Evolutionary conservation across 2,888 invertebrate species (phyloP).

Genomic region (Noctuana brunneofusca): DNA sequence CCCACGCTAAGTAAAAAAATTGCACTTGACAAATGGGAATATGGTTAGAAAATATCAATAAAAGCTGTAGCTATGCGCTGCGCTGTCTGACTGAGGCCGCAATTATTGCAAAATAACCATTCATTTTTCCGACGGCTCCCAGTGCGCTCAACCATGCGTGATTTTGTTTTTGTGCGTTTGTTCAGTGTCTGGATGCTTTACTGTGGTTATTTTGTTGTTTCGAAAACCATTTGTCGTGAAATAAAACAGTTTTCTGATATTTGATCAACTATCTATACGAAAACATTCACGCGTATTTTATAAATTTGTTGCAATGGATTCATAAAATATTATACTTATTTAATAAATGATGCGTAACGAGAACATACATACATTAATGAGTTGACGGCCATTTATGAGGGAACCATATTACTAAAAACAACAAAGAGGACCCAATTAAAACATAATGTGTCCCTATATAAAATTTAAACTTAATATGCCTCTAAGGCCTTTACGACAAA

Average conservation of each 20-base stretch:
- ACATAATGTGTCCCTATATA: no score
- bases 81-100: conserved; percentile 58
- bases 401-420: no score
- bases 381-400: conserved; percentile 53
- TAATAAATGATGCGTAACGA: conserved; percentile 8
- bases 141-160: conserved; percentile 72
- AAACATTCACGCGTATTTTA: conserved; percentile 43
- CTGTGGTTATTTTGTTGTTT: conserved; percentile 71
- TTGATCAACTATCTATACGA: conserved; percentile 51
- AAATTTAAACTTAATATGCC: conserved; percentile 50
- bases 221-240: conserved; percentile 65
- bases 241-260: conserved; percentile 63
- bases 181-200: conserved; percentile 69
- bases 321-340: background rate
- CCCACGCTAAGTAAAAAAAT: conserved; percentile 14
- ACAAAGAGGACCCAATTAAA: no score
- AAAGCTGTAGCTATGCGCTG: conserved; percentile 45
- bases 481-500: no score
- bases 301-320: conserved; percentile 36
- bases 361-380: conserved; percentile 40
- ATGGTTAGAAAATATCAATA: conserved; percentile 41
- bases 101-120: conserved; percentile 75
- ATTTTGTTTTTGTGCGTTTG: conserved; percentile 77
- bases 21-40: conserved; percentile 29
- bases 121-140: conserved; percentile 70